Percentiles rank a stretch among this genome's conserved stretches.
These are phyloP conservation scores for Hippocampus guttulatus DNA, from an alignment of 2,113 vertebrate genomes.

Conservation along the genomic window DNA sequence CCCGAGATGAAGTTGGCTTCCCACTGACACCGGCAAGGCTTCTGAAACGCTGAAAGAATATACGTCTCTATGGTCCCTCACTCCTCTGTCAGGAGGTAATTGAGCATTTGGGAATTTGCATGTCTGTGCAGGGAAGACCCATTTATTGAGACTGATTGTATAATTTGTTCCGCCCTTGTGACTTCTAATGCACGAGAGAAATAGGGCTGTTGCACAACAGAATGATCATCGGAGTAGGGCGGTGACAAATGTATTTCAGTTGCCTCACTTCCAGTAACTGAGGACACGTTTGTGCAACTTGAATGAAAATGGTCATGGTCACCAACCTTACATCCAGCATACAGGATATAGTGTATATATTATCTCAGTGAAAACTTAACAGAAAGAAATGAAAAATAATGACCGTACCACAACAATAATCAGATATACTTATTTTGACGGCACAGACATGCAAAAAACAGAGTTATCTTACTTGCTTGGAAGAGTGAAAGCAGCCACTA, in stretches of 20 bases:
- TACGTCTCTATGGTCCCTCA: conserved; percentile 1
- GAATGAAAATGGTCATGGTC: conserved; percentile 10
- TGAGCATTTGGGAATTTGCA: conserved; percentile 55
- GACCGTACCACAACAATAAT: neutral
- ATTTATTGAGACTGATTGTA: conserved; percentile 62
- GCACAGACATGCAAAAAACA: neutral
- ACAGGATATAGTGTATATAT: too few relatives aligned
- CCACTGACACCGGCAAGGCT: conserved; percentile 24
- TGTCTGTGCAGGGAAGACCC: conserved; percentile 60
- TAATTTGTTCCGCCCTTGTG: conserved; percentile 62
- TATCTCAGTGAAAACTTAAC: neutral
- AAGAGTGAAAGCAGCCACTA: neutral
- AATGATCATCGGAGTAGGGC: conserved; percentile 38
- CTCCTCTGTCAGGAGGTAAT: conserved; percentile 61
- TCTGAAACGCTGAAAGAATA: conserved; percentile 53
- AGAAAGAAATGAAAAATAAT: neutral
- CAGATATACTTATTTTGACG: neutral
- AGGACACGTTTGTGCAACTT: conserved; percentile 8
- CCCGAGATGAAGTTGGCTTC: conserved; percentile 21
- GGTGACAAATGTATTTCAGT: conserved; percentile 23
- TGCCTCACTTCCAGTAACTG: conserved; percentile 6
- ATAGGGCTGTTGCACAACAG: conserved; percentile 45
- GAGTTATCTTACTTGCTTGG: neutral
- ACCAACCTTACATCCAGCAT: neutral
- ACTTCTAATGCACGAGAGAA: conserved; percentile 63